phyloP scores from a whole-genome alignment of 2,113 vertebrate species.

The Boleophthalmus pectinirostris region DNA sequence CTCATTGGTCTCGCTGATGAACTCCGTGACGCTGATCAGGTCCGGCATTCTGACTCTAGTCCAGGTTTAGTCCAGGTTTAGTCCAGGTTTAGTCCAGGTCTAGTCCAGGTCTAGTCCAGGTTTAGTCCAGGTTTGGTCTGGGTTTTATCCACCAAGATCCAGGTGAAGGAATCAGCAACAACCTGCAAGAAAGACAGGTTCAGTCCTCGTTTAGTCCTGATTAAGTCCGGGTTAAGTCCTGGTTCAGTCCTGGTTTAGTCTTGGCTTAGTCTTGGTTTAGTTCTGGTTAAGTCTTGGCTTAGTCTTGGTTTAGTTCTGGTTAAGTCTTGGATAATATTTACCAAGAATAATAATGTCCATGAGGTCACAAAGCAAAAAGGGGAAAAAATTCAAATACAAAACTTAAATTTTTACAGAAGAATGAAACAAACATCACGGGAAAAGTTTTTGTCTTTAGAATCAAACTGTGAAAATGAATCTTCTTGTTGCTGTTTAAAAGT shows the following conservation, averaged over 20 bases:
- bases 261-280: not conserved
- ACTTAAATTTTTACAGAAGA: too few species aligned
- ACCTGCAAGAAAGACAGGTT: not conserved
- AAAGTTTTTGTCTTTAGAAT: too few species aligned
- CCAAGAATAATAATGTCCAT: too few species aligned
- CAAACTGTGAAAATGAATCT: too few species aligned
- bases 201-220: not conserved
- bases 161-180: not conserved
- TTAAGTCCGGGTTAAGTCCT: not conserved
- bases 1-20: slow-evolving; percentile 89
- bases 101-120: not conserved
- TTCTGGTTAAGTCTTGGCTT: not conserved
- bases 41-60: slow-evolving; percentile 81
- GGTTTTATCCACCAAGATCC: not conserved
- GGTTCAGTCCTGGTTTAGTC: not conserved
- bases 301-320: not conserved
- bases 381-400: too few species aligned
- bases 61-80: not conserved
- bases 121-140: not conserved
- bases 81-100: not conserved
- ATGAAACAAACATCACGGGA: too few species aligned
- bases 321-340: not conserved
- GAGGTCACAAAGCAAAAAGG: too few species aligned
- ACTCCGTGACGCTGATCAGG: slow-evolving; percentile 87
- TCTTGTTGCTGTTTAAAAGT: too few species aligned